Base-by-base conservation (phyloP, 1,140 invertebrate genomes). In the Grapholita molesta region DNA sequence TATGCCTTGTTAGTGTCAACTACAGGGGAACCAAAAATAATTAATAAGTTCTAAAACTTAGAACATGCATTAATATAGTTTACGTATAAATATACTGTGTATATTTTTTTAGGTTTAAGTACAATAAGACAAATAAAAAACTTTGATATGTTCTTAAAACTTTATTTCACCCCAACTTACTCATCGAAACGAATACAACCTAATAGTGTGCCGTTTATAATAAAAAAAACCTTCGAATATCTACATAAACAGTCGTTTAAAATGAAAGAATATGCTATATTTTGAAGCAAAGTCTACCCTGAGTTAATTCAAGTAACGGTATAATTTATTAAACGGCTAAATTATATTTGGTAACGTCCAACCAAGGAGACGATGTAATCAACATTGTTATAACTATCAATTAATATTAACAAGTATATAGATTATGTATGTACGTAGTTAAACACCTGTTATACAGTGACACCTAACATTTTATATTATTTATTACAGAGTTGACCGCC, bases 341-440 rank as follows among this genome's bases (percentile, higher is more conserved):
- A n/a, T n/a, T 32, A 35, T 64, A 71, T 57, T 38, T 65, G 66
- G 21, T 65, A 66, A 72, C 66, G 66, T 75, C 66, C 70, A 80
- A 81, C 70, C 75, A 73, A 87, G 81, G 71, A 78, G 76, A 80
- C 70, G 42, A 85, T 81, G 74, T 84, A 84, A 87, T 88, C 86
- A 90, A 90, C 88, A 88, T 89, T 72, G 66, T 88, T 90, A 90
- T 90, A 90, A 84, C 84, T 80, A 80, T 85, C 76, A 89, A 86
- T 88, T 84, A 86, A 86, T 88, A 88, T 86, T 91, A 91, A 91
- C 87, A 91, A 89, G 78, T 85, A 91, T 91, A 89, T 90, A 90
- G 79, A 88, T 88, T 90, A 88, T 88, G 85, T 88, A 75, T 64
- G 76, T 83, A 86, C 75, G 78, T 83, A 82, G 80, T 83, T 79